phyloP scores from a whole-genome alignment of 2,888 invertebrate genomes.

The Caenorhabditis afra region DNA sequence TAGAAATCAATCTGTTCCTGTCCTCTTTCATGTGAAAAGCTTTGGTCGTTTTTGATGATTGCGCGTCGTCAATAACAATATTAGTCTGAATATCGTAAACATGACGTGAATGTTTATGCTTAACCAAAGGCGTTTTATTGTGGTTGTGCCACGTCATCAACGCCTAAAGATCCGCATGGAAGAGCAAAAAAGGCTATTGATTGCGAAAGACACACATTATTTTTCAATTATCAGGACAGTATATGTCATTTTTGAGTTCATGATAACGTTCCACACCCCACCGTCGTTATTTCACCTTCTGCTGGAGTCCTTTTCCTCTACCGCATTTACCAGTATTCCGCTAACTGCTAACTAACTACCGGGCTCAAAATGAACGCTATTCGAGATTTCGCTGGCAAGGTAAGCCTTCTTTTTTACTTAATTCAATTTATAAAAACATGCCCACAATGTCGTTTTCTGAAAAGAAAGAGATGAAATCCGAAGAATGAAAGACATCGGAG shows the following conservation, averaged over 20 bases:
- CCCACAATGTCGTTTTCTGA: neutral
- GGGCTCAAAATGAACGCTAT: conserved; percentile 6
- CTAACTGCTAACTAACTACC: neutral
- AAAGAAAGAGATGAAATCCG: neutral
- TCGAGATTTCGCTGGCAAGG: conserved; percentile 5
- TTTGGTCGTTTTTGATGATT: too few relatives aligned
- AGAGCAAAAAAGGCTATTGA: conserved; percentile 4
- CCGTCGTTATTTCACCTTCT: conserved; percentile 7
- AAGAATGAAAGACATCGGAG: neutral
- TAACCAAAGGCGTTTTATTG: neutral
- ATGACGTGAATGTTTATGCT: neutral
- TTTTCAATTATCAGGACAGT: conserved; percentile 47
- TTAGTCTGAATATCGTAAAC: neutral
- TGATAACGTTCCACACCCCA: conserved; percentile 51
- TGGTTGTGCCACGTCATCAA: conserved; percentile 17
- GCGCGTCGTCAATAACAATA: neutral
- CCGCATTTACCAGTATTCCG: conserved; percentile 34
- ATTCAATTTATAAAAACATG: neutral
- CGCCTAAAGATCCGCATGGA: conserved; percentile 16
- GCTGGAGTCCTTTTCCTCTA: neutral
- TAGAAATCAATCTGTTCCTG: too few relatives aligned
- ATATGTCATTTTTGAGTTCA: conserved; percentile 50
- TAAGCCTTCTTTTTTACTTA: conserved; percentile 8
- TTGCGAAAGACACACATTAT: conserved; percentile 45
- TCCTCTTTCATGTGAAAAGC: too few relatives aligned